A percentile compares a stretch with the other conserved stretches of the same genome.
These are phyloP conservation scores for Rhadina sibilatrix DNA, from an alignment of 2,113 vertebrate genomes.

Conservation along the genomic window DNA sequence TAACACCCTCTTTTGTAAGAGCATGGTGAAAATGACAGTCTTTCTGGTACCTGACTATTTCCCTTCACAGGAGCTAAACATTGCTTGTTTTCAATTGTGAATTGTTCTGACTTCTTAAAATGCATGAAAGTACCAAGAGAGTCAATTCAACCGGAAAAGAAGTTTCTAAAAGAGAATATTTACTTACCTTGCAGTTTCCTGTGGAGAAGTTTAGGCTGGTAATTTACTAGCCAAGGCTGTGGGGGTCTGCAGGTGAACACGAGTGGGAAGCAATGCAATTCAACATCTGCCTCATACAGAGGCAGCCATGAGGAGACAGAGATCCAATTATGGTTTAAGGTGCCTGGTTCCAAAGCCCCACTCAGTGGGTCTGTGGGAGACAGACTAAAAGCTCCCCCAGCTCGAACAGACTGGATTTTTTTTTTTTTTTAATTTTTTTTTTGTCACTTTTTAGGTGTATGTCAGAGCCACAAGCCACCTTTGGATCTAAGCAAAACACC, in stretches of 20 bases:
- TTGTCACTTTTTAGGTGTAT: background rate
- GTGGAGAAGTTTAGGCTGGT: background rate
- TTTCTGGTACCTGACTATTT: conserved; percentile 55
- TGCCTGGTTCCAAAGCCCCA: background rate
- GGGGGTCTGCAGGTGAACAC: rapidly evolving
- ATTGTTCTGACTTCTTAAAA: conserved; percentile 49
- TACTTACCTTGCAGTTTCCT: conserved; percentile 7
- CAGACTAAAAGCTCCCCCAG: background rate
- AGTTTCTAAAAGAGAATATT: conserved; percentile 23
- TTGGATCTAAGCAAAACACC: background rate
- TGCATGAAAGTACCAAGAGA: conserved; percentile 47
- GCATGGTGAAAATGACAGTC: conserved; percentile 54
- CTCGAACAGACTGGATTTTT: rapidly evolving
- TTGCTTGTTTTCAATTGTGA: conserved; percentile 57
- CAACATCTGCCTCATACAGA: background rate
- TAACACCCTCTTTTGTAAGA: conserved; percentile 60
- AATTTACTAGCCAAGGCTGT: background rate
- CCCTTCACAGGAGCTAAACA: conserved; percentile 51
- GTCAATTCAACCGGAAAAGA: conserved; percentile 2
- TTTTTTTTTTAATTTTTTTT: rapidly evolving
- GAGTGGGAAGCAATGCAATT: background rate
- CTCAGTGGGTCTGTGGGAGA: background rate
- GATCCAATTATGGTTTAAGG: background rate
- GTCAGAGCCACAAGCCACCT: background rate
- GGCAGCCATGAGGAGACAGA: background rate